A percentile compares a stretch with the other conserved stretches of the same genome.
These are phyloP conservation scores for Tokudaia tokunoshimensis DNA, from an alignment of 2,797 vertebrate species.

Conservation along the genomic window DNA sequence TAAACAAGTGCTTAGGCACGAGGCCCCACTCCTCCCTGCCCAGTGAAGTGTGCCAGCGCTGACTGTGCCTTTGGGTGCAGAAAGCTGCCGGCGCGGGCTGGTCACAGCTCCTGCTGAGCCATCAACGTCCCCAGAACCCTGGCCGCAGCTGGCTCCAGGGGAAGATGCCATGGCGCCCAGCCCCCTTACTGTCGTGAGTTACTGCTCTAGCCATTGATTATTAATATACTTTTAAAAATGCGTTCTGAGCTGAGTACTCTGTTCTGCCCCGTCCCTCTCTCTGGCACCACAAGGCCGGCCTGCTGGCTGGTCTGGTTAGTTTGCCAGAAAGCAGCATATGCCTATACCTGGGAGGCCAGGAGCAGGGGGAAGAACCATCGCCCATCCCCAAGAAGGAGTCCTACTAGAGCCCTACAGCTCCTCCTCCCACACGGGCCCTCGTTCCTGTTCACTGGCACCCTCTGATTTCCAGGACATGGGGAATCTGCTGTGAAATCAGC, in stretches of 20 bases:
- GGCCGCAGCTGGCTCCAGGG: not conserved
- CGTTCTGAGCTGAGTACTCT: conserved; percentile 41
- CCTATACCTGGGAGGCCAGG: not conserved
- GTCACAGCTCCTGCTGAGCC: not conserved
- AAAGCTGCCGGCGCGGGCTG: not conserved
- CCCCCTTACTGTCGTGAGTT: not conserved
- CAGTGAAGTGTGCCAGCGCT: not conserved
- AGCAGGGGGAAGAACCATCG: fast-evolving
- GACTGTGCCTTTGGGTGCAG: conserved; percentile 16
- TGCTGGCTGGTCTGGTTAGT: conserved; percentile 24
- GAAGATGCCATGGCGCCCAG: fast-evolving
- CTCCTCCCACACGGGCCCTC: not conserved
- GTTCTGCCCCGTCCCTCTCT: not conserved
- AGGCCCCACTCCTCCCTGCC: not conserved
- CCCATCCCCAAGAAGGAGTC: not conserved
- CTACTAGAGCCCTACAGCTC: not conserved
- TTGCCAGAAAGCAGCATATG: conserved; percentile 61
- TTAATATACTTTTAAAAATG: conserved; percentile 11
- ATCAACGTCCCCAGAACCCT: not conserved
- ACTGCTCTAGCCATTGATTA: conserved; percentile 34
- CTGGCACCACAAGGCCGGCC: not conserved
- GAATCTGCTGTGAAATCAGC: not conserved
- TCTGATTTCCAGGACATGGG: not conserved
- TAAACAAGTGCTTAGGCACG: not conserved
- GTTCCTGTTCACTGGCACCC: not conserved